Percentiles rank a stretch among this genome's conserved stretches.
Conservation (phyloP, 2,888 invertebrate genomes). For the Harpalus rufipes region DNA sequence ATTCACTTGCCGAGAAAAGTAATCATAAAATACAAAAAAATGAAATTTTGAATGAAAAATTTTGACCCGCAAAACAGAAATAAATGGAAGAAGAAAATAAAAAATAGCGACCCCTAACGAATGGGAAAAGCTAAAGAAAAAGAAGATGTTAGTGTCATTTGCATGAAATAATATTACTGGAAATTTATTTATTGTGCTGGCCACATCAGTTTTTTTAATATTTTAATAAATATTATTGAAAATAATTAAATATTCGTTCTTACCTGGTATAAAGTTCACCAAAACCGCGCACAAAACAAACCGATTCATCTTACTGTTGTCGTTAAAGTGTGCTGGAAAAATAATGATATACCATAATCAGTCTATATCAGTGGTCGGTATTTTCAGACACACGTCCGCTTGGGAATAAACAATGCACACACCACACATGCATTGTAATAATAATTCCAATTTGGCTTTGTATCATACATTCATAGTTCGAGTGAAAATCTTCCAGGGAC, state of each 20-base stretch:
- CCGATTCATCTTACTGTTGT: conserved; percentile 8
- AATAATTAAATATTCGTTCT: not conserved
- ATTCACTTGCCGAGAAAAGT: no score
- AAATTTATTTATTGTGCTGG: no score
- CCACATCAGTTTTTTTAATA: not conserved
- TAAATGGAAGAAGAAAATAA: no score
- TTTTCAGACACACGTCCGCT: conserved; percentile 23
- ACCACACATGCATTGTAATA: conserved; percentile 32
- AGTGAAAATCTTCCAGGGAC: conserved; percentile 45
- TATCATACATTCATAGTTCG: conserved; percentile 11
- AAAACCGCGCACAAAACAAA: conserved; percentile 11
- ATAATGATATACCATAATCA: conserved; percentile 21
- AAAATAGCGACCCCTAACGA: no score
- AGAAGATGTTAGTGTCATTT: no score
- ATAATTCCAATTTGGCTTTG: conserved; percentile 24
- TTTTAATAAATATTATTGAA: not conserved
- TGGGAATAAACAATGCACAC: conserved; percentile 37
- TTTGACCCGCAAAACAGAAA: no score
- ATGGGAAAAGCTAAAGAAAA: no score
- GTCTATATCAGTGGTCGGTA: conserved; percentile 26
- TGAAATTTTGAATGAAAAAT: no score
- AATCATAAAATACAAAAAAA: no score
- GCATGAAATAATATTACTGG: no score
- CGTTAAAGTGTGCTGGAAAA: not conserved
- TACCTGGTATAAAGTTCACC: not conserved